phyloP scores from a whole-genome alignment of 2,888 invertebrate species.

The Pemphredon lugubris region DNA sequence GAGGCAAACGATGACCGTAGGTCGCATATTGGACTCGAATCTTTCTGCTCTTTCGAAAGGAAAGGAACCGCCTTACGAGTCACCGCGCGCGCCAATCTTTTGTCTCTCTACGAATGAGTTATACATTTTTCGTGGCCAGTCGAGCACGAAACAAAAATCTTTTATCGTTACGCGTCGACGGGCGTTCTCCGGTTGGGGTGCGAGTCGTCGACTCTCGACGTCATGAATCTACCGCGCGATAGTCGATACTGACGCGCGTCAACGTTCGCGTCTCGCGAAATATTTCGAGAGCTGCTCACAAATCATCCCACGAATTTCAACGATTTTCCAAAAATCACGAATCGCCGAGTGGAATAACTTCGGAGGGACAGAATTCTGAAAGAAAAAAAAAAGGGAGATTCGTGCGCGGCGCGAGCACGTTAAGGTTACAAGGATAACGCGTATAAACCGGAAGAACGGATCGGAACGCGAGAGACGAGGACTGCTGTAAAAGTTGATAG shows the following conservation, averaged over 20 bases:
- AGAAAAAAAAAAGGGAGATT: conserved; percentile 2
- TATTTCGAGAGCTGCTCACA: not conserved
- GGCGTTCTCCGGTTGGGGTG: no score
- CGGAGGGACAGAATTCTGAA: not conserved
- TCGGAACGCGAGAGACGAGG: conserved; percentile 17
- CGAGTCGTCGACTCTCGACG: conserved; percentile 8
- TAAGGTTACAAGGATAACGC: no score
- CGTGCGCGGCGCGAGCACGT: no score
- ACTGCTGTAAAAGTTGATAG: conserved; percentile 35
- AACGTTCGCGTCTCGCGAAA: not conserved
- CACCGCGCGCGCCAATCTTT: conserved; percentile 16
- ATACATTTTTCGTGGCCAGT: no score
- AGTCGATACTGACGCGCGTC: conserved; percentile 13
- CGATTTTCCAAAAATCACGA: no score
- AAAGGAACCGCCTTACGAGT: not conserved
- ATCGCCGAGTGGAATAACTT: conserved; percentile 6
- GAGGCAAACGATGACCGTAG: conserved; percentile 46
- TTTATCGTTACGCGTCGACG: no score
- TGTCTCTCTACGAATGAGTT: no score
- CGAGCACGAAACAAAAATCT: no score
- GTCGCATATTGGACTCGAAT: conserved; percentile 54
- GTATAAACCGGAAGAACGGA: conserved; percentile 15
- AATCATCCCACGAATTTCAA: no score
- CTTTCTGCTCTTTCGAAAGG: not conserved
- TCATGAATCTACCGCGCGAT: not conserved